Percentiles rank a stretch among this genome's conserved stretches.
Conservation (phyloP, 2,113 vertebrate genomes). For the Gallinago media region DNA sequence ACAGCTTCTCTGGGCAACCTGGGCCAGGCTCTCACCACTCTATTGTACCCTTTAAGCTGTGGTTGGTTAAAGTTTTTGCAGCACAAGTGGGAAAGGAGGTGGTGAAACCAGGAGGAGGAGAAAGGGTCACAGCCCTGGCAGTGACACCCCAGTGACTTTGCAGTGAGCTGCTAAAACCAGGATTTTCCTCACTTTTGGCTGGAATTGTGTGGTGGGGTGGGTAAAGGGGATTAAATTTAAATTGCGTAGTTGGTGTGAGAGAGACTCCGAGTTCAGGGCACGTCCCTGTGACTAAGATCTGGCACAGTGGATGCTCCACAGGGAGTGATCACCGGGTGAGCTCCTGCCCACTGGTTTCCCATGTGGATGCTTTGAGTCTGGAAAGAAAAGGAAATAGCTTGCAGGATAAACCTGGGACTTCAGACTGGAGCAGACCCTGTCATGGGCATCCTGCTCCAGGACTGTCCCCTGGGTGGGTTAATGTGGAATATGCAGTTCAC, state of each 20-base stretch:
- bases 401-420: background rate
- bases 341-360: background rate
- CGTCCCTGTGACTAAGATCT: fast-evolving
- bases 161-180: fast-evolving
- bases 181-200: background rate
- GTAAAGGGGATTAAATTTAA: background rate
- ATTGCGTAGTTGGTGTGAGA: background rate
- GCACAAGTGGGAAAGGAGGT: background rate
- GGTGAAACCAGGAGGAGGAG: background rate
- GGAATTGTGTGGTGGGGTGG: background rate
- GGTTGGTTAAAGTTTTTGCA: background rate
- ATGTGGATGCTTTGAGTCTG: background rate
- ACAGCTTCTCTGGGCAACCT: no score
- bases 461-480: background rate
- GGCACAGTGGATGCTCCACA: background rate
- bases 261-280: background rate
- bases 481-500: background rate
- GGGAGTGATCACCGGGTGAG: background rate
- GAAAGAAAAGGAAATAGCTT: background rate
- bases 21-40: no score
- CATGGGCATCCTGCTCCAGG: background rate
- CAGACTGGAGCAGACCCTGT: background rate
- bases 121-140: background rate
- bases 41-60: background rate
- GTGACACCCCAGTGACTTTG: background rate